Percentiles rank a stretch among this genome's conserved stretches.
Conservation (phyloP, 2,888 invertebrate genomes). For the Panopea generosa region DNA sequence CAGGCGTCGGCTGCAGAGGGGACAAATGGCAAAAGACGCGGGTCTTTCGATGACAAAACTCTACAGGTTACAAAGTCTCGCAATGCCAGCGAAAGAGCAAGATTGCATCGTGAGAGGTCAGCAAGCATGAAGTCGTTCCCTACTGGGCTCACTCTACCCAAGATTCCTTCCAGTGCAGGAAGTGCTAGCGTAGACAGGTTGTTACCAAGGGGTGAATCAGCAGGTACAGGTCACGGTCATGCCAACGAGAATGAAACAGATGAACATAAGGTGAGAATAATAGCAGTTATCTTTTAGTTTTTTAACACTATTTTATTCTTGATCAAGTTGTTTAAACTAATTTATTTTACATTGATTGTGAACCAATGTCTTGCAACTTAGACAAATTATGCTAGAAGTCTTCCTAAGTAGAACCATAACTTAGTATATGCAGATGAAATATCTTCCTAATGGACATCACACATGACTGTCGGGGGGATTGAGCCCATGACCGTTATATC, state of each 20-base stretch:
- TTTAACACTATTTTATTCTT: neutral
- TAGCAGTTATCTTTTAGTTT: neutral
- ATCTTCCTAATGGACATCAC: no score
- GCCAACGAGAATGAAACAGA: slow-evolving; percentile 81
- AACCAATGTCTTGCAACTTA: no score
- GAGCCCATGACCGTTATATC: no score
- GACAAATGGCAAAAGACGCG: slow-evolving; percentile 49
- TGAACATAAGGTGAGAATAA: slow-evolving; percentile 81
- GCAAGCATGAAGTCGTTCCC: slow-evolving; percentile 78
- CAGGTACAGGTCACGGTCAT: slow-evolving; percentile 14
- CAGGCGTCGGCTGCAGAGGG: slow-evolving; percentile 48
- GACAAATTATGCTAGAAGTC: no score
- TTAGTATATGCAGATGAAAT: no score
- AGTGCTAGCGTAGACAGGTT: slow-evolving; percentile 61
- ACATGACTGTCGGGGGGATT: no score
- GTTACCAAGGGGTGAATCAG: slow-evolving; percentile 26
- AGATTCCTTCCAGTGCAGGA: slow-evolving; percentile 51
- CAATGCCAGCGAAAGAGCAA: slow-evolving; percentile 64
- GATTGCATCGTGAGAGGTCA: slow-evolving; percentile 73
- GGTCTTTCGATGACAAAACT: slow-evolving; percentile 71
- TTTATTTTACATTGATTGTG: no score
- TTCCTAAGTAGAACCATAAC: no score
- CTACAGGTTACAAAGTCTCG: slow-evolving; percentile 42
- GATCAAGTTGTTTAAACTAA: no score
- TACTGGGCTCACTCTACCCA: slow-evolving; percentile 70